These are phyloP conservation scores for Mustela erminea DNA, from an alignment of 2,797 vertebrate genomes.

Conservation along the genomic window DNA sequence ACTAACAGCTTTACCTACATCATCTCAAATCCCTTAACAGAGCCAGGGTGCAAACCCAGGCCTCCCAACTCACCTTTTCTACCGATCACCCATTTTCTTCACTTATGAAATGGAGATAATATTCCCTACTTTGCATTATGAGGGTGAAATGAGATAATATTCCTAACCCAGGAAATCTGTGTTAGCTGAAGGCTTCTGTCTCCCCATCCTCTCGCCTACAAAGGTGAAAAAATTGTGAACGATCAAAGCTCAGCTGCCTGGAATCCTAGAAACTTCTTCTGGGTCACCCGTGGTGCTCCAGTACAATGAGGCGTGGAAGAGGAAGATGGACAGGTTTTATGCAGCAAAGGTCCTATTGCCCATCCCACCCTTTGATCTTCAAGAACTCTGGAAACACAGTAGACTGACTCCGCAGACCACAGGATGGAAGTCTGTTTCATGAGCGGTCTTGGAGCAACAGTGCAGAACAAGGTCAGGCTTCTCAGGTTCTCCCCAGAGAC, in stretches of 20 bases:
- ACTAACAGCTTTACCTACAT: no score
- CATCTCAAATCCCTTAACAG: not conserved
- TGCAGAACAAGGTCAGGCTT: not conserved
- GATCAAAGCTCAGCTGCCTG: not conserved
- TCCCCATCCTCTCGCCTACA: not conserved
- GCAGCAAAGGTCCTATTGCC: no score
- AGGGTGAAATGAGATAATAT: not conserved
- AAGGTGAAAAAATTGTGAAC: not conserved
- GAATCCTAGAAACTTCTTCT: not conserved
- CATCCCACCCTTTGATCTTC: not conserved
- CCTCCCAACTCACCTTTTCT: not conserved
- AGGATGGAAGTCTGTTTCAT: not conserved
- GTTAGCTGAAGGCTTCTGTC: not conserved
- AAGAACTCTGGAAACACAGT: not conserved
- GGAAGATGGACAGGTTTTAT: rapidly evolving
- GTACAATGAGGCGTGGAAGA: not conserved
- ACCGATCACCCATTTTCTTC: not conserved
- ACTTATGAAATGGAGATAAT: not conserved
- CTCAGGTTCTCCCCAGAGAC: not conserved
- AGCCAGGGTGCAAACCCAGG: not conserved
- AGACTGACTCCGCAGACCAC: not conserved
- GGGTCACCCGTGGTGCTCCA: not conserved
- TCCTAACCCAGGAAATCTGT: not conserved
- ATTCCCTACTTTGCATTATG: not conserved
- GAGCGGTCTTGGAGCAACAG: rapidly evolving